Evolutionary conservation across 2,113 vertebrate species (phyloP), one percentile per base, ranked within the genome.

Genomic region (Equus przewalskii): DNA sequence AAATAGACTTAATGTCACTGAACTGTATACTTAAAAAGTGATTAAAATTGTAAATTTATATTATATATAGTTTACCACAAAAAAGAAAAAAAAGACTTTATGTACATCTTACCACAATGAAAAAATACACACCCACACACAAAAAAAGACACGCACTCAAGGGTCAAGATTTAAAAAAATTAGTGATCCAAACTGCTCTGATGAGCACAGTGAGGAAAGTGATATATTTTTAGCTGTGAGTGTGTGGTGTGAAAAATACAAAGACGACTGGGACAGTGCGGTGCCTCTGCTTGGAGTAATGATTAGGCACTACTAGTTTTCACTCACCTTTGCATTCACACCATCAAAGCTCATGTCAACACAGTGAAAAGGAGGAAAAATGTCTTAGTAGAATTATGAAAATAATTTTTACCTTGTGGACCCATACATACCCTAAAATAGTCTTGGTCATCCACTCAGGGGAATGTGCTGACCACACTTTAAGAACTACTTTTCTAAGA

Each of bases 221-320:
- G 67, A n/a, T 49, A 8, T 49, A 49, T 58, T 62, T 21, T 46
- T 33, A 64, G 36, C 26, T 89, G n/a, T 46, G 10, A 75, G 44
- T 11, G 44, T 51, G 46, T 36, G 1, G 14, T 36, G 9, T 90
- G 49, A 90, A 58, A 95, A 46, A 36, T 46, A 87, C n/a, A 73
- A 21, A 65, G n/a, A 95, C 49, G 64, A 56, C 4, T 36, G 69
- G 26, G 73, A 82, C 1, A 54, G 26, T 92, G 10, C 65, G 46
- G 7, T 93, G 51, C 30, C 12, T 87, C 30, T 44, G 58, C 33
- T 19, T 89, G 80, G n/a, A 95, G 4, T 69, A 85, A 70, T 62
- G 60, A 73, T 81, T 65, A 80, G n/a, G 15, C 30, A 44, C 83
- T 92, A 96, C 16, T 30, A 36, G 18, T 92, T 96, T 79, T 92